phyloP scores from a whole-genome alignment of 2,888 invertebrate genomes.

The Rhamphomyia laevipes region DNA sequence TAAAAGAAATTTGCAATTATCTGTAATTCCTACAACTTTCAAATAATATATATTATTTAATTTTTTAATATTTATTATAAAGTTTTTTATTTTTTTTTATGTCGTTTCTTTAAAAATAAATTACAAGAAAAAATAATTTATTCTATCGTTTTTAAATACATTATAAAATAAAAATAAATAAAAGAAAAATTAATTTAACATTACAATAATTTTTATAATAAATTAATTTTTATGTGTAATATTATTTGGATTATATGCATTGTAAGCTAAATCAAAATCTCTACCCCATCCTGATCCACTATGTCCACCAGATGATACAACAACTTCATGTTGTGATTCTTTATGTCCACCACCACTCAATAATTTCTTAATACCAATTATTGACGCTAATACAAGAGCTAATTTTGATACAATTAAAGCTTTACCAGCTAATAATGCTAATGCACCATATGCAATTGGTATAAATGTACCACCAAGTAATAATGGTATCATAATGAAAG shows the following conservation, averaged over 20 bases:
- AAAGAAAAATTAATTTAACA: not conserved
- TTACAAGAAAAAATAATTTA: not conserved
- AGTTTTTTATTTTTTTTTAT: too few relatives aligned
- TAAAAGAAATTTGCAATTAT: too few relatives aligned
- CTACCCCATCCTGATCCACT: conserved; percentile 65
- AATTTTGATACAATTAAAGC: conserved; percentile 75
- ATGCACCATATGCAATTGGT: conserved; percentile 68
- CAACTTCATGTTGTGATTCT: conserved; percentile 57
- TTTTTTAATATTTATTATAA: too few relatives aligned
- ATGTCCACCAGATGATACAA: conserved; percentile 56
- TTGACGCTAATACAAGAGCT: conserved; percentile 69
- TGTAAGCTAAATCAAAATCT: conserved; percentile 50
- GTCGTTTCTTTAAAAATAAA: too few relatives aligned
- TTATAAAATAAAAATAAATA: not conserved
- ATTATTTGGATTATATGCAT: conserved; percentile 37
- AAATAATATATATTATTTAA: too few relatives aligned
- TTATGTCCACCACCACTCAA: conserved; percentile 51
- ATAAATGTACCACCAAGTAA: conserved; percentile 70
- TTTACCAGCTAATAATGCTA: conserved; percentile 73
- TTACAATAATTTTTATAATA: not conserved
- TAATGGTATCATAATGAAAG: conserved; percentile 64
- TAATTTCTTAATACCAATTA: conserved; percentile 75
- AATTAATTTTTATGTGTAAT: not conserved
- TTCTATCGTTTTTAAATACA: not conserved
- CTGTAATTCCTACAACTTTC: too few relatives aligned